Evolutionary conservation across 2,797 vertebrate species (phyloP).

Genomic region (Sebastes baramenuke): DNA sequence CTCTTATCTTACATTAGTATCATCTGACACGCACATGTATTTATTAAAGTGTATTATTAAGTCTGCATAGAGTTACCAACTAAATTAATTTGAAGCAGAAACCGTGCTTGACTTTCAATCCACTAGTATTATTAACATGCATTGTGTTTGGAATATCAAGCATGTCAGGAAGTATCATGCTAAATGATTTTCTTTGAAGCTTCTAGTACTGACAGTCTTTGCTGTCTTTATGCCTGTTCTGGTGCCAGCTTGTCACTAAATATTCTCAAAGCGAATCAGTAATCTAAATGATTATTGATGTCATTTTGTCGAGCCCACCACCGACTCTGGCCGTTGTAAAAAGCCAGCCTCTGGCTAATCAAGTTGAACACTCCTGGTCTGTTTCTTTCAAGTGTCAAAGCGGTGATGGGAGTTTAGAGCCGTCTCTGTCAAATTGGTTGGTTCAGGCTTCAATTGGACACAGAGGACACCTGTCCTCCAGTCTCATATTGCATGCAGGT

Average conservation of each 20-base stretch:
- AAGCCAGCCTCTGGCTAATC: slow-evolving; percentile 22
- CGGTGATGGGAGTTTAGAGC: slow-evolving; percentile 27
- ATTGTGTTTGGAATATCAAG: slow-evolving; percentile 49
- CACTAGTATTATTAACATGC: neutral
- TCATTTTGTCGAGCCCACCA: slow-evolving; percentile 28
- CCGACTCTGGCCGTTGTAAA: slow-evolving; percentile 1
- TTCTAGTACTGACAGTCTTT: slow-evolving; percentile 22
- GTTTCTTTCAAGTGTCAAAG: slow-evolving; percentile 42
- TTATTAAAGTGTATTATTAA: neutral
- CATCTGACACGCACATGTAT: neutral
- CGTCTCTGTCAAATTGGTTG: slow-evolving; percentile 50
- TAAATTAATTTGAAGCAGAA: slow-evolving; percentile 13
- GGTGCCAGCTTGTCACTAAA: slow-evolving; percentile 29
- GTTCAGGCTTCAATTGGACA: slow-evolving; percentile 36
- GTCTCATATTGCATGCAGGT: neutral
- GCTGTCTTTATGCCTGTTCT: neutral
- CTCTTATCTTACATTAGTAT: neutral
- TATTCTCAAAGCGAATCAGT: slow-evolving; percentile 42
- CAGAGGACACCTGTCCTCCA: neutral
- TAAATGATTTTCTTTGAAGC: slow-evolving; percentile 48
- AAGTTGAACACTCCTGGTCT: slow-evolving; percentile 24
- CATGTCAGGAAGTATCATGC: slow-evolving; percentile 11
- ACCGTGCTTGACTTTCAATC: slow-evolving; percentile 15
- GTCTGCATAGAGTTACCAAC: neutral
- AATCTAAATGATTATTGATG: slow-evolving; percentile 35